phyloP scores from a whole-genome alignment of 2,888 invertebrate genomes.

The Pandemis corylana region DNA sequence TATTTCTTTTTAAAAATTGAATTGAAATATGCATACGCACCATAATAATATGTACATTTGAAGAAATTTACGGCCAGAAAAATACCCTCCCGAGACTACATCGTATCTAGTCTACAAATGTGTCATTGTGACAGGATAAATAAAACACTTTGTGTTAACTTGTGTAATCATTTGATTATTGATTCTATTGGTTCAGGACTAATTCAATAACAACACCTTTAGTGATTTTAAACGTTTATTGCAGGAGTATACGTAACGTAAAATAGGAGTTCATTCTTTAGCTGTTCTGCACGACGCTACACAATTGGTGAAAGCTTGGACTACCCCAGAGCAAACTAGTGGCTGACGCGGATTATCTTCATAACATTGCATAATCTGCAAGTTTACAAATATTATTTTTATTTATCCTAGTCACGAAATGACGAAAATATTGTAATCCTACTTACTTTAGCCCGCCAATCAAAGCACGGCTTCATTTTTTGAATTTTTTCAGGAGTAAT shows the following conservation, averaged over 20 bases:
- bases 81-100: too few species aligned
- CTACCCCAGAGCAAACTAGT: conserved; percentile 68
- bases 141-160: not conserved
- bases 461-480: conserved; percentile 73
- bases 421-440: not conserved
- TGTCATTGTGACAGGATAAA: conserved; percentile 15
- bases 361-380: conserved; percentile 76
- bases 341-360: conserved; percentile 76
- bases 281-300: conserved; percentile 64
- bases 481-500: conserved; percentile 63
- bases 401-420: conserved; percentile 24
- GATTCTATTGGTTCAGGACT: not conserved
- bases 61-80: too few species aligned
- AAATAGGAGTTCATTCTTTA: conserved; percentile 52
- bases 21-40: too few species aligned
- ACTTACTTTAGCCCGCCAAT: conserved; percentile 70
- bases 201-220: not conserved
- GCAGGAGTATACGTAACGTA: not conserved
- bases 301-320: conserved; percentile 74
- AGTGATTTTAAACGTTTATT: not conserved
- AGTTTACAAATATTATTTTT: conserved; percentile 36
- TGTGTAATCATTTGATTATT: too few species aligned
- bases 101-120: not conserved
- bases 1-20: too few species aligned
- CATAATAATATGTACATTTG: too few species aligned